phyloP scores from a whole-genome alignment of 2,113 vertebrate species.

The Microcebus lehilahytsara region DNA sequence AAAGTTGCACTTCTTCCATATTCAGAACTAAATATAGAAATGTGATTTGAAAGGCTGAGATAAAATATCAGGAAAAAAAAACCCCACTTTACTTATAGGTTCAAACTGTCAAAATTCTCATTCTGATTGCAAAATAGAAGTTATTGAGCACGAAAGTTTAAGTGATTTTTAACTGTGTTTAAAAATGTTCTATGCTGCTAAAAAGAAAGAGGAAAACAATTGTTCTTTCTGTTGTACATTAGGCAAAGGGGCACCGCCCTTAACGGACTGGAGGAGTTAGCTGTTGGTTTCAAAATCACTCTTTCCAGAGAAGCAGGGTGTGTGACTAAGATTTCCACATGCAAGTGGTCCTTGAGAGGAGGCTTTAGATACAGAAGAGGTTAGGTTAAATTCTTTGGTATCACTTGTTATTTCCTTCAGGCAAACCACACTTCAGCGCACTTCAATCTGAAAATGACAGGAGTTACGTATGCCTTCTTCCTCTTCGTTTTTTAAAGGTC shows the following conservation, averaged over 20 bases:
- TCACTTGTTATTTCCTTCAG: constrained; percentile 63
- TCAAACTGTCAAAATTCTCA: constrained; percentile 14
- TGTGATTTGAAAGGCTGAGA: constrained; percentile 18
- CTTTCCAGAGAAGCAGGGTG: constrained; percentile 51
- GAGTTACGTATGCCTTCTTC: not conserved
- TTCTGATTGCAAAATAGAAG: not conserved
- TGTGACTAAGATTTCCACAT: constrained; percentile 69
- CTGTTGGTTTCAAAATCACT: constrained; percentile 67
- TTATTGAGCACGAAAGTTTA: not conserved
- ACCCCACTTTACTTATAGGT: not conserved
- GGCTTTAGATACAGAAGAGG: not conserved
- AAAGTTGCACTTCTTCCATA: not conserved
- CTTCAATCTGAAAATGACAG: constrained; percentile 36
- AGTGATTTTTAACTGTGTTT: not conserved
- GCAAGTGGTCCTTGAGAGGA: constrained; percentile 43
- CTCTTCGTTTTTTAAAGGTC: constrained; percentile 16
- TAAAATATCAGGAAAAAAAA: not conserved
- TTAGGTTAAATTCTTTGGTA: constrained; percentile 26
- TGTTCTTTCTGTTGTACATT: not conserved
- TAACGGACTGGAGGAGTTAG: constrained; percentile 14
- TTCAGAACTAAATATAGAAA: constrained; percentile 35
- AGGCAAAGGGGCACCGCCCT: not conserved
- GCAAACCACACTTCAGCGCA: constrained; percentile 56
- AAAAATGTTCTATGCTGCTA: not conserved
- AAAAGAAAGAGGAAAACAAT: not conserved